These are phyloP conservation scores for Eretmocerus hayati DNA, from an alignment of 2,888 invertebrate genomes.

Conservation along the genomic window DNA sequence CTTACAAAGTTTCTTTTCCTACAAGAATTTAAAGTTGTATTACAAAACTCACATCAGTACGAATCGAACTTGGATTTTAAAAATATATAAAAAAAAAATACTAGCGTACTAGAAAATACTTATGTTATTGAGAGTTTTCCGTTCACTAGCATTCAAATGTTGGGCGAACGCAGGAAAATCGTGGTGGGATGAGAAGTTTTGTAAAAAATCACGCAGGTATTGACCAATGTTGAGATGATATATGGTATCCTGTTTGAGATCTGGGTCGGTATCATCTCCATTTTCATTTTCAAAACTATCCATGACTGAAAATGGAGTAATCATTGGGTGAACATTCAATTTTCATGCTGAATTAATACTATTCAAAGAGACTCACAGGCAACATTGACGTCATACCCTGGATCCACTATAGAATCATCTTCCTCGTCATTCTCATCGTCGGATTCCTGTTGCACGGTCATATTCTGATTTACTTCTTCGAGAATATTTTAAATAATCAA, in stretches of 20 bases:
- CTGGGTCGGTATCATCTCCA: slow-evolving; percentile 50
- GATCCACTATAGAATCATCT: slow-evolving; percentile 33
- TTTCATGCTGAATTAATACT: neutral
- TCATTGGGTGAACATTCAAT: neutral
- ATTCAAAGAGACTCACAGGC: slow-evolving; percentile 28
- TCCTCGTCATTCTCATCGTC: slow-evolving; percentile 44
- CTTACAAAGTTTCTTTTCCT: no score
- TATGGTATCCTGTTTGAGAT: slow-evolving; percentile 57
- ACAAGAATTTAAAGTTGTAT: no score
- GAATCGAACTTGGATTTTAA: no score
- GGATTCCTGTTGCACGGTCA: slow-evolving; percentile 26
- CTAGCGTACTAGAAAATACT: slow-evolving; percentile 30
- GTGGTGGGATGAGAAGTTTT: slow-evolving; percentile 57
- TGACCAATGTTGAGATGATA: slow-evolving; percentile 57
- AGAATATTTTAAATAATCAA: no score
- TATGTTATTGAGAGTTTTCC: slow-evolving; percentile 46
- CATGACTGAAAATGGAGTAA: slow-evolving; percentile 12
- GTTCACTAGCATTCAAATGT: slow-evolving; percentile 56
- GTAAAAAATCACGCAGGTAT: slow-evolving; percentile 58
- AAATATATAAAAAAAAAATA: no score
- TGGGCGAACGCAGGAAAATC: slow-evolving; percentile 56
- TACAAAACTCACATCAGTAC: no score
- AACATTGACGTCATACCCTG: slow-evolving; percentile 32
- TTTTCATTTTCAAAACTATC: slow-evolving; percentile 27
- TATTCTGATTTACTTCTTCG: neutral